Evolutionary conservation across 2,888 invertebrate species (phyloP), one percentile per base, ranked within the genome.

Genomic region (Malacosoma neustria): DNA sequence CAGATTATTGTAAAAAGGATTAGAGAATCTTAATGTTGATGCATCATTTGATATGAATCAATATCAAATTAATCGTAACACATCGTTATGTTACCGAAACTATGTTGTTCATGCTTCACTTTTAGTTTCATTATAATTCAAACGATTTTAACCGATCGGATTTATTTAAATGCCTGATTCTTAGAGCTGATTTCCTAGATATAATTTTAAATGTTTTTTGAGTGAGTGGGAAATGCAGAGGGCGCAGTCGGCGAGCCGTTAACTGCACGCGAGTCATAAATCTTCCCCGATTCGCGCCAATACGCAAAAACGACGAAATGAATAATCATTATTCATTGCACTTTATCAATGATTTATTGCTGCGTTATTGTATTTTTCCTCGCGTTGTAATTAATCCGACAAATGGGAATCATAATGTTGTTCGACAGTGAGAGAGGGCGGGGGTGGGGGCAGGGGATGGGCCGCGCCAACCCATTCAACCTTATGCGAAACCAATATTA

Each of bases 261-360:
- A 9, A 29, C 7, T 7, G 22, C 4, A 43, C 36, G 35, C 22
- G 14, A 22, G 29, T 33, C 11, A 45, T 50, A 48, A 48, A 49
- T 48, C 46, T 40, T 13, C 11, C 13, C 34, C 30, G 12, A 9
- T 38, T 14, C 36, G 35, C 40, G 37, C 44, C 52, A 54, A 60
- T 54, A 51, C 54, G 45, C 51, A 55, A 57, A 62, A 62, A 61
- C 55, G 57, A 60, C 49, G 54, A 61, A 66, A 71, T 61, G 58
- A 69, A 67, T 62, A 61, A 66, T 65, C 57, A 70, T 70, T 67
- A 72, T 68, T 71, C 68, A 72, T 68, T 57, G 68, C 63, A 66
- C 60, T 70, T 61, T 59, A 65, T 67, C 66, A 62, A 50, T 66
- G 73, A 74, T 73, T 73, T 73, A 75, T 68, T 45, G 53, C 41